Percentiles rank a stretch among this genome's conserved stretches.
phyloP scores from a whole-genome alignment of 2,797 vertebrate species.

The Halcyon leucocephala region DNA sequence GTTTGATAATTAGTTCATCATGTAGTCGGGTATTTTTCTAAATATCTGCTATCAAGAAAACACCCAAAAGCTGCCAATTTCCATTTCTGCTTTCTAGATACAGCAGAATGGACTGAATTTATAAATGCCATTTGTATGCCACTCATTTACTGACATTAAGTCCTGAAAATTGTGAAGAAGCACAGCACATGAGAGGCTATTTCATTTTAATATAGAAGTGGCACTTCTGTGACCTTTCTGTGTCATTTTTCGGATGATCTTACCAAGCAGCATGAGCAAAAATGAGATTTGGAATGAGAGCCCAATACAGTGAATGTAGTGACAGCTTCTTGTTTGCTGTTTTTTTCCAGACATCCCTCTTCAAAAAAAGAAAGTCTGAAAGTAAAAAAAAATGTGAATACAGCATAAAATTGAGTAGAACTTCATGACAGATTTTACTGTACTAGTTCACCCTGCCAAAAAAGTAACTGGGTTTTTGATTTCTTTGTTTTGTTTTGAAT shows the following conservation, averaged over 20 bases:
- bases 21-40: constrained; percentile 29
- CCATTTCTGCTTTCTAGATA: constrained; percentile 8
- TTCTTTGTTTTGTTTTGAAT: not conserved
- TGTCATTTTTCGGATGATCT: constrained; percentile 62
- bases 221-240: constrained; percentile 66
- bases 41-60: constrained; percentile 41
- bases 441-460: not conserved
- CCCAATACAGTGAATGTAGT: not conserved
- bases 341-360: not conserved
- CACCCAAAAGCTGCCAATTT: not conserved
- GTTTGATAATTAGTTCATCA: constrained; percentile 22
- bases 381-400: not conserved
- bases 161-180: constrained; percentile 66
- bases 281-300: constrained; percentile 52
- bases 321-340: constrained; percentile 7
- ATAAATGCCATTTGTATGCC: constrained; percentile 48
- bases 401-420: not conserved
- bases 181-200: constrained; percentile 42
- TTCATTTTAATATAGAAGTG: constrained; percentile 70
- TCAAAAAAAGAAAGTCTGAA: constrained; percentile 7
- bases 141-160: constrained; percentile 34
- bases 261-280: constrained; percentile 43
- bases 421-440: not conserved
- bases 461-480: not conserved
- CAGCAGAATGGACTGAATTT: constrained; percentile 36